Conservation (phyloP, 2,888 invertebrate species). For the Ornithoptera priamus region DNA sequence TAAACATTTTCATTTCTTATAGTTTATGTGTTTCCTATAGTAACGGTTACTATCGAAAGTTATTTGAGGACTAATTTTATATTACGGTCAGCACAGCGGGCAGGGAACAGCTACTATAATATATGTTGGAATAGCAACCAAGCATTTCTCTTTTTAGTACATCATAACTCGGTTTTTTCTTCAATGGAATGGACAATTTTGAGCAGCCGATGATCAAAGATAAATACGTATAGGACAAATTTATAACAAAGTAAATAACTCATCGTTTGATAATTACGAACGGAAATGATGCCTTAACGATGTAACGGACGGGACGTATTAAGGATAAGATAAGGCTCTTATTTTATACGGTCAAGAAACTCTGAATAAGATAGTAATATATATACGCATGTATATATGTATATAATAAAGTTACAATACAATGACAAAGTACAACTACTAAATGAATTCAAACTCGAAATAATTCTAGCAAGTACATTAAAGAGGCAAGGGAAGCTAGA, state of each 20-base stretch:
- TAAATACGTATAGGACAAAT: slow-evolving; percentile 5
- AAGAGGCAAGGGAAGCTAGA: no score
- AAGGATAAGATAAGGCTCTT: slow-evolving; percentile 36
- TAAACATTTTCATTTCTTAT: no score
- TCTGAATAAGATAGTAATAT: not conserved
- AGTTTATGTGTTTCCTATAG: no score
- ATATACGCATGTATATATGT: not conserved
- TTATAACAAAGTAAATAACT: slow-evolving; percentile 20
- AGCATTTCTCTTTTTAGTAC: not conserved
- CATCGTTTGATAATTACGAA: slow-evolving; percentile 30
- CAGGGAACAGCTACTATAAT: not conserved
- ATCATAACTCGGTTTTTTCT: slow-evolving; percentile 2
- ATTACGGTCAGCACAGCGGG: no score
- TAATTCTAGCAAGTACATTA: no score
- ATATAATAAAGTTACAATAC: not conserved
- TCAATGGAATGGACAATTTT: not conserved
- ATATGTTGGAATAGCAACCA: not conserved
- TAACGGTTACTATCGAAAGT: no score
- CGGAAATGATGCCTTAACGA: slow-evolving; percentile 35
- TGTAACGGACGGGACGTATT: slow-evolving; percentile 39
- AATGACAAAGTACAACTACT: not conserved
- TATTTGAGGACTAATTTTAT: no score
- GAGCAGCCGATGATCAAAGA: not conserved
- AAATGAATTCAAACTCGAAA: not conserved
- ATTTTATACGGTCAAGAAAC: slow-evolving; percentile 34